Conservation (phyloP, 2,113 vertebrate species). For the Siniperca knerii region DNA sequence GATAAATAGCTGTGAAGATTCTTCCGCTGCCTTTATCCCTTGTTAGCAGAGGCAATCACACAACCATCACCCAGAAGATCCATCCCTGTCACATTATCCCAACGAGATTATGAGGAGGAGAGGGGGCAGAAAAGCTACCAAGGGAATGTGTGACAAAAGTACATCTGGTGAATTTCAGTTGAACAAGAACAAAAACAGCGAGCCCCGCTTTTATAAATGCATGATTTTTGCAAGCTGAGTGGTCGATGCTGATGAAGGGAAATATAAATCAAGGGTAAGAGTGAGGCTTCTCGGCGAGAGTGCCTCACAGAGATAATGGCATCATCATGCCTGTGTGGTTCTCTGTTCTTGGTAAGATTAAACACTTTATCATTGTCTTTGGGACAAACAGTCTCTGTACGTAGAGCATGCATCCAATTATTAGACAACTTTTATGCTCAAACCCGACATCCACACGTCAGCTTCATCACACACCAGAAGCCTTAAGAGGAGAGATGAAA, state of each 20-base stretch:
- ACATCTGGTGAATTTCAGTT: conserved; percentile 62
- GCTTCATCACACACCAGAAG: conserved; percentile 42
- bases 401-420: conserved; percentile 61
- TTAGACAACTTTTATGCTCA: conserved; percentile 47
- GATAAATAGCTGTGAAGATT: conserved; percentile 69
- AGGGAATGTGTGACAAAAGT: conserved; percentile 56
- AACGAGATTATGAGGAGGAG: conserved; percentile 50
- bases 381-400: conserved; percentile 62
- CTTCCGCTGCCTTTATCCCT: conserved; percentile 68
- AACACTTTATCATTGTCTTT: conserved; percentile 84
- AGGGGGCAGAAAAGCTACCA: conserved; percentile 11
- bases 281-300: conserved; percentile 60
- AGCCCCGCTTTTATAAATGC: conserved; percentile 74
- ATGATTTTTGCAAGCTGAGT: conserved; percentile 76
- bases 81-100: conserved; percentile 71
- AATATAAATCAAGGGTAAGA: conserved; percentile 79
- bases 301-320: conserved; percentile 77
- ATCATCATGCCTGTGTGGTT: conserved; percentile 73
- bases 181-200: conserved; percentile 60
- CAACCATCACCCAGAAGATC: conserved; percentile 61
- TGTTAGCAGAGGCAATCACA: conserved; percentile 75
- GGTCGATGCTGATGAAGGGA: conserved; percentile 77
- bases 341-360: conserved; percentile 80
- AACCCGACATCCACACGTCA: conserved; percentile 44
- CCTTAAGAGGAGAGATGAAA: conserved; percentile 38